Base-by-base conservation (phyloP, 2,888 invertebrate genomes). In the Terebella lapidaria region DNA sequence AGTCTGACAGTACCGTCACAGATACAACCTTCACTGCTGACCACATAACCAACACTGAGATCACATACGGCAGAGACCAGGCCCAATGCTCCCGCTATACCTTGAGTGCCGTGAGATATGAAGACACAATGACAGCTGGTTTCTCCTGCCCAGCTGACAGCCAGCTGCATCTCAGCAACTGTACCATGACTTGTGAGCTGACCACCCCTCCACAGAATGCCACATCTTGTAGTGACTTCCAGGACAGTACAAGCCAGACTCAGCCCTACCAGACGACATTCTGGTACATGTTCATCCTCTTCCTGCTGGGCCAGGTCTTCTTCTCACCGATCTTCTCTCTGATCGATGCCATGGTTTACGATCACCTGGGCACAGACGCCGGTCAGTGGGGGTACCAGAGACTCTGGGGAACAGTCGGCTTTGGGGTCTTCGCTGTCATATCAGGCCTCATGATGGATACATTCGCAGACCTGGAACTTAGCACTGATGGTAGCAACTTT, bases 321-420 rank as follows among this genome's bases (percentile, higher is more conserved):
- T 83, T 90, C 74, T 88, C 89, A 3, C 91, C 91, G 28, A 89
- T 90, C n/a, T 89, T 91, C 0, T 90, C 90, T 15, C 88, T 93
- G 58, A 88, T 92, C 87, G 92, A 93, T 81, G 91, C 92, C 0
- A 90, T 92, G 65, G 90, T 91, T 0, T 82, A 92, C 64, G 89
- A 89, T 15, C 88, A 91, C 86, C 89, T 92, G 67, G 91, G 91
- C 77, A n/a, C 20, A 15, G 56, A 57, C n/a, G 28, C n/a, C 24
- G 85, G 87, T 53, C 83, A 86, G 27, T 94, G 91, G 78, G 94
- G 94, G 0, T 86, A 88, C 68, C 94, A 94, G 77, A 85, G 92
- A 49, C 82, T 92, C 62, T 94, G 89, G 87, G 93, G 94, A 0
- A 89, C 93, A 0, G 83, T 94, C 1, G 94, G 91, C 10, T 94